Evolutionary conservation across 1,140 invertebrate species (phyloP).

Genomic region (Stegodyphus mimosarum): DNA sequence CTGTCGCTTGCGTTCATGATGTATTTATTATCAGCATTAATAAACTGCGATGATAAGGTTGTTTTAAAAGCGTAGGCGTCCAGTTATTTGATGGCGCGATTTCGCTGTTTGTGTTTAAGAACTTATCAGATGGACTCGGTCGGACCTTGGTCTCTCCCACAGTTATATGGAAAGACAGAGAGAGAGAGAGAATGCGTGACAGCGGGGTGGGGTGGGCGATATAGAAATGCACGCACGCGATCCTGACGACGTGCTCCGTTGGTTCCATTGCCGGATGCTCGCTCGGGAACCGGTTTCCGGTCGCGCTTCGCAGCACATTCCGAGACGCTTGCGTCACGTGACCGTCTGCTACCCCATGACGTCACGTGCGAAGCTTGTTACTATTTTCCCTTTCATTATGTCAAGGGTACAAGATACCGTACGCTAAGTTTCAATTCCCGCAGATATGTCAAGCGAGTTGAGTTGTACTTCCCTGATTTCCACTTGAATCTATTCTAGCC

Average conservation of each 20-base stretch:
- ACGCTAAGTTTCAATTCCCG: no score
- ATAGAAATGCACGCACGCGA: neutral
- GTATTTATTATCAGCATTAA: no score
- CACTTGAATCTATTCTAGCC: no score
- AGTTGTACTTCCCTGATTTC: no score
- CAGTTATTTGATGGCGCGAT: no score
- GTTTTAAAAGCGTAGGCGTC: no score
- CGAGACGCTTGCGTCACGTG: constrained; percentile 4
- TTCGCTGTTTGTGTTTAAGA: no score
- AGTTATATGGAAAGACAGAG: neutral
- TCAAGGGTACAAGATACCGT: neutral
- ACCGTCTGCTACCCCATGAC: constrained; percentile 12
- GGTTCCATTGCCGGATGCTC: neutral
- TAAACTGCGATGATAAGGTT: no score
- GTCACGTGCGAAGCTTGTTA: constrained; percentile 11
- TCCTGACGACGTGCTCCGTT: neutral
- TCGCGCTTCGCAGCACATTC: constrained; percentile 30
- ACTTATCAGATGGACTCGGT: no score
- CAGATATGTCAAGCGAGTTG: no score
- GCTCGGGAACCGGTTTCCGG: constrained; percentile 35
- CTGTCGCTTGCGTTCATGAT: no score
- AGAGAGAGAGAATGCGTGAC: neutral
- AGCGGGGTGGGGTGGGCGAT: neutral
- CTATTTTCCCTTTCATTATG: neutral
- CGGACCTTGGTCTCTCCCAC: no score